A percentile compares a stretch with the other conserved stretches of the same genome.
Evolutionary conservation across 2,113 vertebrate species (phyloP).

Genomic region (Halichoeres trimaculatus): DNA sequence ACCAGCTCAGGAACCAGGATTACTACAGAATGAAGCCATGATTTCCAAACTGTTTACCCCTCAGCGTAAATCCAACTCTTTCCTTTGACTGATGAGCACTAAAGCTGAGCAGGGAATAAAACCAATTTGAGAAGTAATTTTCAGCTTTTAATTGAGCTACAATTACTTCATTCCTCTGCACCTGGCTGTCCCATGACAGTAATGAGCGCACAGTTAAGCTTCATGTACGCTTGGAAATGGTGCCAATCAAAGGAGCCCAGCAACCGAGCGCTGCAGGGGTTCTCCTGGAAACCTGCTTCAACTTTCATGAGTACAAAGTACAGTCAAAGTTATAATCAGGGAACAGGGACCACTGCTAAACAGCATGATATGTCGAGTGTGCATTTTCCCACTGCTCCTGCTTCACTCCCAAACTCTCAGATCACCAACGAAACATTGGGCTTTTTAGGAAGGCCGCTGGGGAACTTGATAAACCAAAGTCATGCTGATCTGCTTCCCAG

Average conservation of each 20-base stretch:
- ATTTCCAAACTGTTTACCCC: constrained; percentile 3
- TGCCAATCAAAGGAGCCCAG: constrained; percentile 29
- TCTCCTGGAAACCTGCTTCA: constrained; percentile 2
- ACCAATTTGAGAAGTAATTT: constrained; percentile 20
- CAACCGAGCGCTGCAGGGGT: constrained; percentile 36
- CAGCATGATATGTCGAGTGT: constrained; percentile 27
- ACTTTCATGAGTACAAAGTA: constrained; percentile 41
- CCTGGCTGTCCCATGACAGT: constrained; percentile 30
- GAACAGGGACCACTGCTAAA: constrained; percentile 21
- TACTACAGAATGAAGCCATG: neutral
- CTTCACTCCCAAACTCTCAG: constrained; percentile 10
- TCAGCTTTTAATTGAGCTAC: constrained; percentile 44
- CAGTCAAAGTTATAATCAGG: constrained; percentile 18
- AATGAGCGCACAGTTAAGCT: constrained; percentile 34
- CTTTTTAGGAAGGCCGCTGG: constrained; percentile 16
- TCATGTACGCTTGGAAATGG: constrained; percentile 12
- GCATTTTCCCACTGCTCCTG: neutral
- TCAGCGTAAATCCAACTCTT: constrained; percentile 1
- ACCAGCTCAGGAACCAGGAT: neutral
- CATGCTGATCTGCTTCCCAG: constrained; percentile 27
- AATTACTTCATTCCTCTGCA: constrained; percentile 8
- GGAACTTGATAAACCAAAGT: constrained; percentile 6
- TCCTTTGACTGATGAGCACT: constrained; percentile 9
- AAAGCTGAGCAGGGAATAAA: constrained; percentile 32
- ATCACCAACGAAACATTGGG: constrained; percentile 27